Base-by-base conservation (phyloP, 2,888 invertebrate species). In the Polyploca ridens region DNA sequence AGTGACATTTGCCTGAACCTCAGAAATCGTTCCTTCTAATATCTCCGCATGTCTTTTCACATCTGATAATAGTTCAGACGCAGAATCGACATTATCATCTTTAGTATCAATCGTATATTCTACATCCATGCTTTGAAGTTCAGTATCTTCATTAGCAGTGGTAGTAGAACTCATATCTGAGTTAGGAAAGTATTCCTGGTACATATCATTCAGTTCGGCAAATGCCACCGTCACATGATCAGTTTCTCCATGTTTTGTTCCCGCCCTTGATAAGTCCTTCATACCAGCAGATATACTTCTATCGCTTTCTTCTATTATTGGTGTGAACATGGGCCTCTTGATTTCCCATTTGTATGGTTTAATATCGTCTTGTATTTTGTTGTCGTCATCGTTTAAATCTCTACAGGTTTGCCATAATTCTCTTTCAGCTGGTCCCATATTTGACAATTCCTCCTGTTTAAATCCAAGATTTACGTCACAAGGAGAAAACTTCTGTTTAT, bases 1-100 rank as follows among this genome's bases (percentile, higher is more conserved):
- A 94, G 93, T 90, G 87, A 84, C 90, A 87, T 85, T 89, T 85
- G 86, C 75, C 94, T 94, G 94, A 94, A 94, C 90, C 91, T 92
- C 93, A 91, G 94, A 94, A 94, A 93, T 94, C 94, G 79, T 82
- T 82, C 90, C 91, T 89, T 91, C 91, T 80, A 82, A 73, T 81
- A 81, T 68, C 69, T 76, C 79, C 73, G 80, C 78, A 79, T 88
- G 90, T 94, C 93, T 92, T 78, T 90, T 94, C 94, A 94, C 94
- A 91, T 94, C 94, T 94, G 93, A 77, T 79, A 71, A 69, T 65
- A 64, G 66, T 76, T 87, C 94, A 94, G 94, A 94, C 68, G 94
- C 94, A 75, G 94, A 94, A 90, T 92, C 82, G 94, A 94, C 94
- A 88, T 79, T 74, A 63, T 66, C 75, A 62, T 87, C 77, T 67